Base-by-base conservation (phyloP, 2,888 invertebrate species). In the Camptogramma bilineatum region DNA sequence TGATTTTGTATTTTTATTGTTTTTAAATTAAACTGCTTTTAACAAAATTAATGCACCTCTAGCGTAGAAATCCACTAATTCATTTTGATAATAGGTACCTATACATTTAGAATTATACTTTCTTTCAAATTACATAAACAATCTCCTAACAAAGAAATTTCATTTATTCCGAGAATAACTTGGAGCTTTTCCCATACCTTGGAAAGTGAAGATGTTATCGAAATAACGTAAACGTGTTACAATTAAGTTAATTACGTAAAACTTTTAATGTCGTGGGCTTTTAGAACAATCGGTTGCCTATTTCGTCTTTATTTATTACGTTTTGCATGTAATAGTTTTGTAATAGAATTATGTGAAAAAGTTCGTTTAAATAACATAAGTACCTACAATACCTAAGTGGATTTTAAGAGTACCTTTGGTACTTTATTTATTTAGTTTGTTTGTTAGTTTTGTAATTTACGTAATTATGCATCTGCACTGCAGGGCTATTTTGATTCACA, bases 231-330 rank as follows among this genome's bases (percentile, higher is more conserved):
- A 73, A 52, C 55, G 57, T 52, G 62, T 67, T 66, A 70, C 68
- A 70, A 70, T 73, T 75, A 77, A 68, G 66, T 63, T 68, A 74
- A 73, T 77, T 78, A 39, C 60, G 66, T 72, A 70, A 74, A 74
- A 55, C 59, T 69, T 73, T 62, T 39, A 8, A 65, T 71, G 46
- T 68, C 58, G 24, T 58, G 13, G 46, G 70, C 69, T 74, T 58
- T 73, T 34, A 42, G 34, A 62, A 66, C 62, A 62, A 66, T 58
- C 51, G 19, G 21, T 50, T 54, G 24, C n/a, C 28, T 47, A 58
- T 51, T 51, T 58, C n/a, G 62, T 21, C 4, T 42, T n/a, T 53
- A 48, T 52, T 46, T 62, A 52, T 46, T 52, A 47, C 2, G 44
- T 7, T 34, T n/a, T 44, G 19, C 31, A 42, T 19, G 31, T 52